Percentiles rank a stretch among this genome's conserved stretches.
Conservation (phyloP, 2,888 invertebrate species). For the Phyto melanocephala region DNA sequence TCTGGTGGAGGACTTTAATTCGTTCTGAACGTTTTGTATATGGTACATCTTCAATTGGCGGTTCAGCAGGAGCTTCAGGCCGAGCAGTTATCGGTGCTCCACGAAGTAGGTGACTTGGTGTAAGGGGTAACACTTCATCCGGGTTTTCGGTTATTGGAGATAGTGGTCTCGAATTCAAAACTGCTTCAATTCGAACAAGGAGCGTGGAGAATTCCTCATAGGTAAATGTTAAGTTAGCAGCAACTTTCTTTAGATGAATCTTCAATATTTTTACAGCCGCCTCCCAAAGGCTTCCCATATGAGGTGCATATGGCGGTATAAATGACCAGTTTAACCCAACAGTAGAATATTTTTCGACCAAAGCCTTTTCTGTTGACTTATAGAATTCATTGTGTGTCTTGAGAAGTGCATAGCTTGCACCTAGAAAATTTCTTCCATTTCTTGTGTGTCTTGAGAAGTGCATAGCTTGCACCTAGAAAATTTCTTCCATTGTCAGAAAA, state of each 20-base stretch:
- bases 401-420: not conserved
- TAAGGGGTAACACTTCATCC: not conserved
- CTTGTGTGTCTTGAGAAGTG: not conserved
- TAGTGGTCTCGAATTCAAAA: not conserved
- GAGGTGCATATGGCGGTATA: not conserved
- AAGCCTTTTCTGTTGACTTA: constrained; percentile 1
- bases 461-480: not conserved
- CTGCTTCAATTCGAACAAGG: not conserved
- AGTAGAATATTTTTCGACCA: not conserved
- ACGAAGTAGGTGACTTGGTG: not conserved
- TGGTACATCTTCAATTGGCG: not conserved
- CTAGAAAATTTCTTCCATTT: not conserved
- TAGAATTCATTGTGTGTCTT: not conserved
- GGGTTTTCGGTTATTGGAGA: too few species aligned
- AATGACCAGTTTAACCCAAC: constrained; percentile 11
- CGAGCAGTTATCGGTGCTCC: not conserved
- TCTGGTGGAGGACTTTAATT: not conserved
- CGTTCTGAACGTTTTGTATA: too few species aligned
- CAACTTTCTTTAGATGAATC: not conserved
- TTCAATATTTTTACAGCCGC: not conserved
- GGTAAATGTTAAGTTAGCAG: not conserved
- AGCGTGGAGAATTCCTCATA: not conserved
- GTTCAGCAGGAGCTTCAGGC: not conserved
- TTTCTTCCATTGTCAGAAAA: not conserved
- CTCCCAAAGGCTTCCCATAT: not conserved